A percentile compares a stretch with the other conserved stretches of the same genome.
phyloP scores from a whole-genome alignment of 64 coral and sea anemone species.

The Hydrozoanthus tunicans region DNA sequence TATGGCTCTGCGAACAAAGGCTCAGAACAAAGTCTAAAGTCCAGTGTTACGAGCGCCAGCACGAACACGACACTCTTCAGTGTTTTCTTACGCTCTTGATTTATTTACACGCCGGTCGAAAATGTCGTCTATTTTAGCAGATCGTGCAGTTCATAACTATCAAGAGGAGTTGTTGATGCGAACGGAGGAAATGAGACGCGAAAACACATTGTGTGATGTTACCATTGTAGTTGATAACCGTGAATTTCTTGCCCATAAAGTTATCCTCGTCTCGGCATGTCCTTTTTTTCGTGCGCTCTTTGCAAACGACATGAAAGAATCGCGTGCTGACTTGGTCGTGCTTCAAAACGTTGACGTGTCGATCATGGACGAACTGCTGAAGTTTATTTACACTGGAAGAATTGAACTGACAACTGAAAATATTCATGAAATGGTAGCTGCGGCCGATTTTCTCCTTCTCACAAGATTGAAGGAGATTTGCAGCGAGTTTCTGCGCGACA shows the following conservation, averaged over 20 bases:
- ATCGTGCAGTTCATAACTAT: background rate
- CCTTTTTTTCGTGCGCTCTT: constrained; percentile 90
- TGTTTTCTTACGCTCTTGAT: too few species aligned
- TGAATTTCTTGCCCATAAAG: constrained; percentile 74
- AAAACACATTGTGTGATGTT: constrained; percentile 77
- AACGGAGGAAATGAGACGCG: constrained; percentile 41
- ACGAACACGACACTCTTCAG: too few species aligned
- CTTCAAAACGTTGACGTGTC: constrained; percentile 53
- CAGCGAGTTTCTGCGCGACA: constrained; percentile 62
- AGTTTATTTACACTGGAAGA: constrained; percentile 94
- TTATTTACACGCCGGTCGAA: background rate
- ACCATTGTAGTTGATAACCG: constrained; percentile 67
- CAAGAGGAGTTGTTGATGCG: constrained; percentile 5
- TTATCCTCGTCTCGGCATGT: constrained; percentile 68
- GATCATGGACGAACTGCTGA: constrained; percentile 85
- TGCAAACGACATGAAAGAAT: constrained; percentile 86
- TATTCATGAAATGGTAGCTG: constrained; percentile 71
- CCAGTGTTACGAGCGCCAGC: too few species aligned
- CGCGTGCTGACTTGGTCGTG: constrained; percentile 52
- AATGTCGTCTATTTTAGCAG: constrained; percentile 19
- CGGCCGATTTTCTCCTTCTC: constrained; percentile 88
- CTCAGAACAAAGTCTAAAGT: too few species aligned
- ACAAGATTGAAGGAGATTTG: constrained; percentile 73
- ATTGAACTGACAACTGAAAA: constrained; percentile 74
- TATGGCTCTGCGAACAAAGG: too few species aligned